These are phyloP conservation scores for Monopis laevigella DNA, from an alignment of 2,888 invertebrate genomes.

Conservation along the genomic window DNA sequence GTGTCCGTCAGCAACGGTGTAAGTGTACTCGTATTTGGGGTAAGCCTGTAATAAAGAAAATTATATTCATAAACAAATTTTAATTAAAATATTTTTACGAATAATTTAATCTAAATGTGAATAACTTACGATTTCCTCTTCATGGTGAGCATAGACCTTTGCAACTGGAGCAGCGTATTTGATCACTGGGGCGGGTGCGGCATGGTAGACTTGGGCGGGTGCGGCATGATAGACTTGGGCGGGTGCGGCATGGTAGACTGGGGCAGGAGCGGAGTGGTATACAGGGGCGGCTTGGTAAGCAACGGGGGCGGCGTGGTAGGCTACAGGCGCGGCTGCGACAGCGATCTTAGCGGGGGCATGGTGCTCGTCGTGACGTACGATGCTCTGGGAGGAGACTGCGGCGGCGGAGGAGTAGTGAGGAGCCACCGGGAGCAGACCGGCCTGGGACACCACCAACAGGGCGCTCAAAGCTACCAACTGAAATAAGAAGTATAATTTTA, in stretches of 20 bases:
- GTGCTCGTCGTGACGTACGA: conserved; percentile 27
- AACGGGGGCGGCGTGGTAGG: conserved; percentile 26
- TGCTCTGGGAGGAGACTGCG: conserved; percentile 35
- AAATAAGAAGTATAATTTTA: conserved; percentile 2
- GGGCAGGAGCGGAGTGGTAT: conserved; percentile 23
- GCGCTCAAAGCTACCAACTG: conserved; percentile 14
- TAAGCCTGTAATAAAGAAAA: conserved; percentile 25
- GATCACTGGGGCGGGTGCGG: conserved; percentile 22
- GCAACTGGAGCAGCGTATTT: conserved; percentile 25
- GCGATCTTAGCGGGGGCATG: conserved; percentile 27
- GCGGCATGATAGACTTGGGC: too few species aligned
- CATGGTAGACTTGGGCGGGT: conserved; percentile 22
- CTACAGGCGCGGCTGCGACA: conserved; percentile 20
- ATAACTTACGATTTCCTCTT: conserved; percentile 16
- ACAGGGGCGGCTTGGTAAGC: conserved; percentile 17
- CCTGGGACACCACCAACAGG: conserved; percentile 22
- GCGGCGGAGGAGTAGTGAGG: conserved; percentile 46
- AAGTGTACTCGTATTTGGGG: conserved; percentile 52
- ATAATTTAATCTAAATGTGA: too few species aligned
- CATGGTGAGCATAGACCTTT: too few species aligned
- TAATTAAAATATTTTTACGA: too few species aligned
- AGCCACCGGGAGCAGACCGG: conserved; percentile 41
- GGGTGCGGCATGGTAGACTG: conserved; percentile 20
- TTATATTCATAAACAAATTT: too few species aligned
- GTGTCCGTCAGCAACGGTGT: conserved; percentile 59